Percentiles rank a stretch among this genome's conserved stretches.
These are phyloP conservation scores for Kryphioiulus occultus DNA, from an alignment of 2,888 invertebrate species.

Conservation along the genomic window DNA sequence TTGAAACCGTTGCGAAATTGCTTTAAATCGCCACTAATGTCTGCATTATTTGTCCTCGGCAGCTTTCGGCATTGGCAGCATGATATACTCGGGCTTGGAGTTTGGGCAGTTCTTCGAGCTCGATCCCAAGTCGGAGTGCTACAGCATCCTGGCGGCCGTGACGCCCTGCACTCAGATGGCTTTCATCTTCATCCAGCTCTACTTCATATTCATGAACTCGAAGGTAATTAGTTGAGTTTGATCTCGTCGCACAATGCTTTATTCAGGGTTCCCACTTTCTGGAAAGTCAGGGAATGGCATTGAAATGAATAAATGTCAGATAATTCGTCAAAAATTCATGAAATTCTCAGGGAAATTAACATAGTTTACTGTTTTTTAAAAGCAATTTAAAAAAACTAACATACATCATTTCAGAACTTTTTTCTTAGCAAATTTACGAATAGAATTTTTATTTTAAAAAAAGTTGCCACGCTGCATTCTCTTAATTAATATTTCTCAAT, in stretches of 20 bases:
- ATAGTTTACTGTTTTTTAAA: too few relatives aligned
- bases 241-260: background rate
- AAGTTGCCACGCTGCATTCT: too few relatives aligned
- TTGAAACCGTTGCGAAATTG: background rate
- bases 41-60: conserved; percentile 60
- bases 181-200: conserved; percentile 97
- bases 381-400: too few relatives aligned
- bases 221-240: conserved; percentile 71
- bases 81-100: conserved; percentile 95
- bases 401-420: too few relatives aligned
- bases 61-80: conserved; percentile 96
- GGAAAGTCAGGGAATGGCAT: too few relatives aligned
- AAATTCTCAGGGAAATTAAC: too few relatives aligned
- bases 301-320: too few relatives aligned
- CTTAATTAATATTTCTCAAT: too few relatives aligned
- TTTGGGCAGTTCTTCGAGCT: conserved; percentile 95
- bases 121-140: conserved; percentile 77
- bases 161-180: conserved; percentile 93
- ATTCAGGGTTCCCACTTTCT: too few relatives aligned
- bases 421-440: conserved; percentile 25
- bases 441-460: too few relatives aligned
- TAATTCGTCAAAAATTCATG: too few relatives aligned
- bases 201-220: conserved; percentile 96
- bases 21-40: background rate
- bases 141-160: conserved; percentile 86